Base-by-base conservation (phyloP, 2,797 vertebrate genomes). In the Enteromius viviparus region DNA sequence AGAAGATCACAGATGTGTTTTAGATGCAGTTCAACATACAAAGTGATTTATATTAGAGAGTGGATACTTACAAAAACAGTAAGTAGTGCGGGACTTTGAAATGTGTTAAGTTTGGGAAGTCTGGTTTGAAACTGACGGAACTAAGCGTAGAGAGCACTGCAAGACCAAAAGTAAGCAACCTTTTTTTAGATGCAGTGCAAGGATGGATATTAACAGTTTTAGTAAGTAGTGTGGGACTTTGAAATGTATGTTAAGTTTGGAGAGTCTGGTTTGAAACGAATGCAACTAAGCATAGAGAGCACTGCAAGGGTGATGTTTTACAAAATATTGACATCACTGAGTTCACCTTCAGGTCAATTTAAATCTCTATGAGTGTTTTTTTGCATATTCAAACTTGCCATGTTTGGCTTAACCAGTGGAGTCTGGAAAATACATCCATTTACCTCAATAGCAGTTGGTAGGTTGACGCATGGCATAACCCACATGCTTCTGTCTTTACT, bases 1-100 rank as follows among this genome's bases (percentile, higher is more conserved):
- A 82, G 34, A 66, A 76, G 71, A 82, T 66, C 80, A 82, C 80
- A 76, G 47, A 74, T 82, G 80, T 66, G 53, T 42, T 66, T 82
- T 71, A 82, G 71, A 82, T 82, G 80, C 32, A 40, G 60, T 53
- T 76, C 60, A 29, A 66, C 23, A 15, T 26, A 66, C 60, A 76
- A 40, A 82, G 71, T 40, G 71, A 29, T 82, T 82, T 82, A 76
- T 66, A 53, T 15, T 60, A 82, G 21, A 7, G 70, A 66, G 60
- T 55, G 47, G 32, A 66, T 82, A 64, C 76, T 76, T 76, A 76
- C 58, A 75, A 40, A 66, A 75, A 53, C 60, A 42, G n/a, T 65
- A 66, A 65, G 58, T 42, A 26, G 69, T 40, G 6, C 4, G 26
- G 58, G 49, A 65, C 49, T 29, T 68, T 76, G 62, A 82, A 82